A percentile compares a stretch with the other conserved stretches of the same genome.
These are phyloP conservation scores for Apeltes quadracus DNA, from an alignment of 2,113 vertebrate species.

Conservation along the genomic window DNA sequence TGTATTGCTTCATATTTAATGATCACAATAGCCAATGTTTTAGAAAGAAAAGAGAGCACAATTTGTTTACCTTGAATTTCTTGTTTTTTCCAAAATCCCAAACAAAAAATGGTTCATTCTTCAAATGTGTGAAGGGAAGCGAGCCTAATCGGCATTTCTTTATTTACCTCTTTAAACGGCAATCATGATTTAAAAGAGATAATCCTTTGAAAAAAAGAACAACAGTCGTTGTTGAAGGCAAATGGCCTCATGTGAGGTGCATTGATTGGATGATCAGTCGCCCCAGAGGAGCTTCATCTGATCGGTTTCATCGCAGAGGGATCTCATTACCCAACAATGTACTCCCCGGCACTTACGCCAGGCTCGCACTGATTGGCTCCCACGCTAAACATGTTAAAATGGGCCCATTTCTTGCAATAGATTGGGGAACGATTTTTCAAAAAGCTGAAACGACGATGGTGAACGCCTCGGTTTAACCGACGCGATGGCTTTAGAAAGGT, in stretches of 20 bases:
- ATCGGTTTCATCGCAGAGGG: slow-evolving; percentile 13
- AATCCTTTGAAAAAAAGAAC: neutral
- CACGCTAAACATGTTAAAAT: slow-evolving; percentile 35
- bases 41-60: slow-evolving; percentile 1
- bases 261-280: slow-evolving; percentile 33
- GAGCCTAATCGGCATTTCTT: neutral
- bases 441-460: slow-evolving; percentile 27
- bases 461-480: neutral
- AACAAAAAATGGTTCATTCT: neutral
- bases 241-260: slow-evolving; percentile 16
- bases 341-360: slow-evolving; percentile 40
- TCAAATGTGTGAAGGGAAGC: neutral
- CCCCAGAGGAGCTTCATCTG: slow-evolving; percentile 28
- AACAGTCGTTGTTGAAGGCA: slow-evolving; percentile 4
- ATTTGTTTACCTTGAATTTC: neutral
- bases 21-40: neutral
- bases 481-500: neutral
- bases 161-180: neutral
- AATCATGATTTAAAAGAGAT: neutral
- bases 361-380: slow-evolving; percentile 21
- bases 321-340: slow-evolving; percentile 50
- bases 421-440: slow-evolving; percentile 14
- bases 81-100: neutral
- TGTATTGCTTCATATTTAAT: neutral
- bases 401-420: slow-evolving; percentile 35